Conservation (phyloP, 2,113 vertebrate species). For the Microtus richardsoni region DNA sequence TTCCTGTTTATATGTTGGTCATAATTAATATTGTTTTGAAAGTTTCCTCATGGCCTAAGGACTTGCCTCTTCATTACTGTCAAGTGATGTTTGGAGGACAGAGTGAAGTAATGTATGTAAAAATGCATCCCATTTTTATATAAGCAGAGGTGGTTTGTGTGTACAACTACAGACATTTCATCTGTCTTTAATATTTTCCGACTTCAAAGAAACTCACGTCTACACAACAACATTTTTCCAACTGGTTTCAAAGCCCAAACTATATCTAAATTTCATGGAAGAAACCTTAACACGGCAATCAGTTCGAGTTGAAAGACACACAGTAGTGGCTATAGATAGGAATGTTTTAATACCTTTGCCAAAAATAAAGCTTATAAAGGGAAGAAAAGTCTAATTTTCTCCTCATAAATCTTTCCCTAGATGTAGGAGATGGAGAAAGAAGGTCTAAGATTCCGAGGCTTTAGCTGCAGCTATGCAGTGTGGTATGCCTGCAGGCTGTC, state of each 20-base stretch:
- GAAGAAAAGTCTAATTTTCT: conserved; percentile 19
- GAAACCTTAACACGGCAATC: background rate
- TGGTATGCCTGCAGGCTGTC: background rate
- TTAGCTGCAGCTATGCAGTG: background rate
- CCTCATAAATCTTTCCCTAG: conserved; percentile 52
- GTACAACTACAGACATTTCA: background rate
- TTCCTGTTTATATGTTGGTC: conserved; percentile 52
- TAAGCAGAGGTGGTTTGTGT: background rate
- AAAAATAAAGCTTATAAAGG: background rate
- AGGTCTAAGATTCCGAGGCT: background rate
- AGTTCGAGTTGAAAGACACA: conserved; percentile 47
- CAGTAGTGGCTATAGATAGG: background rate
- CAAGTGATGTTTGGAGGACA: conserved; percentile 21
- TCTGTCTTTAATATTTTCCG: conserved; percentile 24
- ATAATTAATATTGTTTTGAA: conserved; percentile 83
- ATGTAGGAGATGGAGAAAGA: background rate
- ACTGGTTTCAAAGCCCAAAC: conserved; percentile 31
- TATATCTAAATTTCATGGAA: conserved; percentile 19
- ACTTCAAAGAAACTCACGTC: conserved; percentile 31
- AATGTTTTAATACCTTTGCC: conserved; percentile 47
- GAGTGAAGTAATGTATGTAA: conserved; percentile 17
- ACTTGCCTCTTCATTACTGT: conserved; percentile 65
- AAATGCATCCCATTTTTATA: conserved; percentile 11
- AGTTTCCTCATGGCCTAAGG: conserved; percentile 52
- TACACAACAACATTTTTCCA: background rate